Evolutionary conservation across 2,113 vertebrate genomes (phyloP), one percentile per base, ranked within the genome.

Genomic region (Pangasianodon gigas): DNA sequence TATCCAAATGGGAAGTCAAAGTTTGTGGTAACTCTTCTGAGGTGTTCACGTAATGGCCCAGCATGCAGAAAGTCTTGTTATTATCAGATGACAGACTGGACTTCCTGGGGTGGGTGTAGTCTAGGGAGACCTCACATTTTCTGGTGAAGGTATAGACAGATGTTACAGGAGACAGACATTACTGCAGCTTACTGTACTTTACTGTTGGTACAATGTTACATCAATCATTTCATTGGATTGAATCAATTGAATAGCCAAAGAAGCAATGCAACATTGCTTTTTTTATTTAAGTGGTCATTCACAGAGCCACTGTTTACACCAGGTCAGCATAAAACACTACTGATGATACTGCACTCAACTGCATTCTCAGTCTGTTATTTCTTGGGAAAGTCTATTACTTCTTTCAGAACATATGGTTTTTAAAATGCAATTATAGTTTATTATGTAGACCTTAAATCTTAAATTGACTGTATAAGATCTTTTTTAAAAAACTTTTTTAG

Each of bases 11-110:
- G 80, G 95, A 95, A 69, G 93, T 89, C 9, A 58, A 29, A 83
- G 96, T 94, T n/a, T 92, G 96, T 88, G 95, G 86, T 60, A 91
- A 67, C 14, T 98, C 97, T 94, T 98, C 97, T 92, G 96, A 95
- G 24, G 96, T 92, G 0, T 96, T 94, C 0, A 91, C 87, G 89
- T 95, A 97, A 92, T 99, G 97, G 84, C 98, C 98, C 91, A 99
- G 90, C 97, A 99, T 97, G 92, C 98, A 99, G 94, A 97, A 97
- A 1, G 98, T 98, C 95, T 98, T 99, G 94, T 97, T 99, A 94
- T 96, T 97, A 91, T 99, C 98, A n/a, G 98, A 97, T 32, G 98
- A 98, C 54, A 99, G 96, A 86, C 97, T 97, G 93, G 97, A 96
- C 96, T 98, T 99, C 90, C 98, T 96, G 88, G 98, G 98, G 26